Evolutionary conservation across 1,140 invertebrate species (phyloP).

Genomic region (Trichonephila clavipes): DNA sequence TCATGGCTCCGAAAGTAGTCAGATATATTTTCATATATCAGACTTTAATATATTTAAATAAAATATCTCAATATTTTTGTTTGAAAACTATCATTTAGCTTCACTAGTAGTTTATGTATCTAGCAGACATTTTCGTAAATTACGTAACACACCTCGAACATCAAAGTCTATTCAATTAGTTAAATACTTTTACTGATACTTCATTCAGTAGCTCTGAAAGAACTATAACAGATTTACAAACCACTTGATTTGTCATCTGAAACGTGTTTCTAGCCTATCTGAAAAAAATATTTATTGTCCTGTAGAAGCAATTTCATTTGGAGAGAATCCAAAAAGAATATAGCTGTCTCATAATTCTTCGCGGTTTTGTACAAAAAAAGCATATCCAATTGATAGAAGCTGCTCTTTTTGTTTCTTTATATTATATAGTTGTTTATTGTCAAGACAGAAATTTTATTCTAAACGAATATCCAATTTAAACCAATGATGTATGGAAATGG

Average conservation of each 20-base stretch:
- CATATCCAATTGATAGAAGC: background rate
- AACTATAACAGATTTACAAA: background rate
- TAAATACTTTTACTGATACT: background rate
- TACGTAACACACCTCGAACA: background rate
- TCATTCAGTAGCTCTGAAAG: background rate
- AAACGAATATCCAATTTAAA: too few relatives aligned
- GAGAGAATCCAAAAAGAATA: background rate
- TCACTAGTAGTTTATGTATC: too few relatives aligned
- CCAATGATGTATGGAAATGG: too few relatives aligned
- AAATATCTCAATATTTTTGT: too few relatives aligned
- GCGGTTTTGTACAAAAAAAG: background rate
- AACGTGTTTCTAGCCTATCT: background rate
- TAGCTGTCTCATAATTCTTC: background rate
- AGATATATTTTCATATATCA: too few relatives aligned
- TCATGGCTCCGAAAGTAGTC: too few relatives aligned
- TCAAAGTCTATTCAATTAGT: background rate
- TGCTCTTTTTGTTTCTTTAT: too few relatives aligned
- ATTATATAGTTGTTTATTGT: too few relatives aligned
- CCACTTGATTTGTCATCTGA: background rate
- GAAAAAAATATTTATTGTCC: background rate
- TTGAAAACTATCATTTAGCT: too few relatives aligned
- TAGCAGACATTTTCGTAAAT: too few relatives aligned
- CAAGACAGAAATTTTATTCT: too few relatives aligned
- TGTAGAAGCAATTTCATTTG: constrained; percentile 17
- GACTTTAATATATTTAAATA: too few relatives aligned